Base-by-base conservation (phyloP, 1,140 invertebrate genomes). In the Dermatophagoides farinae region DNA sequence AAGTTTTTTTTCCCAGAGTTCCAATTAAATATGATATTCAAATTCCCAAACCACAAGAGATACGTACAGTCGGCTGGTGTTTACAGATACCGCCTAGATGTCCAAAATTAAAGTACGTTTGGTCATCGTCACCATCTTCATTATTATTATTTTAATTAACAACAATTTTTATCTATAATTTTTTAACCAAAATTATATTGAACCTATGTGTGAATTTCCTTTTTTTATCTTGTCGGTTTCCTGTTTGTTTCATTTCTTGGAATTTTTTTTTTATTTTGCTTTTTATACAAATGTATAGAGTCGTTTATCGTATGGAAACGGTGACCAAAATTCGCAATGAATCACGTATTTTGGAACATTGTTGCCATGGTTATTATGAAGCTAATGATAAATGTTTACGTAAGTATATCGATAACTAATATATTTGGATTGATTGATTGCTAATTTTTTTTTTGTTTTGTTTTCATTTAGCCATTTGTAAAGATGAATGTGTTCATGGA, bases 11-110 rank as follows among this genome's bases (percentile, higher is more conserved):
- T 62, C 57, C 65, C 66, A 43, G 68, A 87, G 85, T 55, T 86
- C 83, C 67, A 79, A 78, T 41, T 76, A 78, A 44, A 23, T 31
- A 38, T 38, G 82, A 79, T 22, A 80, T 86, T 10, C 77, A 76
- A 64, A 79, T 86, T 40, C 80, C 84, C 0, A 80, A 85, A 70
- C 83, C 86, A 0, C 86, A 84, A 65, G 83, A 87, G 72, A 79
- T 83, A 43, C 78, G 84, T 50, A 82, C 82, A 60, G 82, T 82
- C 64, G 78, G 78, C 0, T 89, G 83, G 81, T 91, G 88, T 73
- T 75, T 87, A 9, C 84, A 78, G 67, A 76, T 89, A 40, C 87
- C 86, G 38, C 84, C 85, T 14, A 76, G 82, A 68, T 92, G 88
- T 72, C 85, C 85, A 41, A 85, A 82, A 68, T 90, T 88, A 70